Evolutionary conservation across 2,113 vertebrate genomes (phyloP).

Genomic region (Lophotis ruficrista): DNA sequence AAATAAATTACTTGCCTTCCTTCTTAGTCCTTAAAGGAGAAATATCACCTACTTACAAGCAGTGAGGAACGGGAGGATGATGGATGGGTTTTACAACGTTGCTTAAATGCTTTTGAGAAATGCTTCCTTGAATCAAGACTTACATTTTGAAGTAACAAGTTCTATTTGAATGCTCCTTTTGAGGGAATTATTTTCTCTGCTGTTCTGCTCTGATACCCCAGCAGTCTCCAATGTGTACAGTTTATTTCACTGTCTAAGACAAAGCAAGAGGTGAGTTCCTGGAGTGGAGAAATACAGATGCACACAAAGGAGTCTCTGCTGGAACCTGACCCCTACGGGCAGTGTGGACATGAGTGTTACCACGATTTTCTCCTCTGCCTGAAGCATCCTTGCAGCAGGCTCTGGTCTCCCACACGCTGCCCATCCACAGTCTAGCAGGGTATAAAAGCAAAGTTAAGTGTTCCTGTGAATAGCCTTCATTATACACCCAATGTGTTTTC

Average conservation of each 20-base stretch:
- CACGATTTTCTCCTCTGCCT: not conserved
- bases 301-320: not conserved
- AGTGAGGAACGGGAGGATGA: not conserved
- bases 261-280: not conserved
- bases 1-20: not conserved
- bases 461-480: not conserved
- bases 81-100: not conserved
- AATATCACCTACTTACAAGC: not conserved
- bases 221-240: not conserved
- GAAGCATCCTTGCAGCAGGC: not conserved
- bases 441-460: not conserved
- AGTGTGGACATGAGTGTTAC: not conserved
- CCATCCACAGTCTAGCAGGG: not conserved
- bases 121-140: not conserved
- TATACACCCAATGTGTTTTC: accelerated
- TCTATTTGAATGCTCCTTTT: not conserved
- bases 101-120: not conserved
- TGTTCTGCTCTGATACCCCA: not conserved
- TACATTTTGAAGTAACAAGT: not conserved
- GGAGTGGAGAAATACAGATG: not conserved
- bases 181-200: not conserved
- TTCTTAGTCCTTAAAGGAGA: not conserved
- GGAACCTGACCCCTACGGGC: not conserved
- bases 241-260: not conserved
- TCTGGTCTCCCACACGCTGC: not conserved